Evolutionary conservation across 2,797 vertebrate species (phyloP).

Genomic region (Melanotaenia nigrans): DNA sequence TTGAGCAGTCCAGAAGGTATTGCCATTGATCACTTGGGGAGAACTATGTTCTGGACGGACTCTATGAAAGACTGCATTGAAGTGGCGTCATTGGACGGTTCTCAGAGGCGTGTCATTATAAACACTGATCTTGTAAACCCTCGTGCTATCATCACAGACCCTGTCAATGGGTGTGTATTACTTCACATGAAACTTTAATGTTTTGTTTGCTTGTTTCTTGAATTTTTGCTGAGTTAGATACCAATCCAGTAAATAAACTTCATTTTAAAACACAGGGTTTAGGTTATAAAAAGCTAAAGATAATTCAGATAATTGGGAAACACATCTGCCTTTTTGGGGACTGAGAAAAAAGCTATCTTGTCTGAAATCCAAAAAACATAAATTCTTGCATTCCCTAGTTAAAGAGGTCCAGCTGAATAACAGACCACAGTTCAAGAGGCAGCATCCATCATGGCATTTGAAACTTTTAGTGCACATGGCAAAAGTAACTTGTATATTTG

Average conservation of each 20-base stretch:
- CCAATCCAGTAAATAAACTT: background rate
- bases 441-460: no score
- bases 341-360: background rate
- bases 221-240: background rate
- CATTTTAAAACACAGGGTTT: no score
- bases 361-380: no score
- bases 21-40: constrained; percentile 89
- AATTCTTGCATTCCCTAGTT: no score
- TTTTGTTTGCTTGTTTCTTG: constrained; percentile 1
- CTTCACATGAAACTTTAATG: background rate
- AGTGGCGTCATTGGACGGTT: constrained; percentile 90
- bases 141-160: constrained; percentile 87
- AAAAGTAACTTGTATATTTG: no score
- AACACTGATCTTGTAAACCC: constrained; percentile 90
- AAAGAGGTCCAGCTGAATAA: no score
- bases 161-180: constrained; percentile 84
- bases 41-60: constrained; percentile 94
- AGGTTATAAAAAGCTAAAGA: no score
- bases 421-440: no score
- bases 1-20: constrained; percentile 93
- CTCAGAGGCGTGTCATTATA: constrained; percentile 88
- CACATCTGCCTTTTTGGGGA: background rate
- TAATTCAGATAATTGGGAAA: background rate
- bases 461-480: no score
- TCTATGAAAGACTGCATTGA: constrained; percentile 90